Percentiles rank a stretch among this genome's conserved stretches.
Evolutionary conservation across 53 echinoderm and acorn worm species (phyloP).

Genomic region (Paelopatides confundens): DNA sequence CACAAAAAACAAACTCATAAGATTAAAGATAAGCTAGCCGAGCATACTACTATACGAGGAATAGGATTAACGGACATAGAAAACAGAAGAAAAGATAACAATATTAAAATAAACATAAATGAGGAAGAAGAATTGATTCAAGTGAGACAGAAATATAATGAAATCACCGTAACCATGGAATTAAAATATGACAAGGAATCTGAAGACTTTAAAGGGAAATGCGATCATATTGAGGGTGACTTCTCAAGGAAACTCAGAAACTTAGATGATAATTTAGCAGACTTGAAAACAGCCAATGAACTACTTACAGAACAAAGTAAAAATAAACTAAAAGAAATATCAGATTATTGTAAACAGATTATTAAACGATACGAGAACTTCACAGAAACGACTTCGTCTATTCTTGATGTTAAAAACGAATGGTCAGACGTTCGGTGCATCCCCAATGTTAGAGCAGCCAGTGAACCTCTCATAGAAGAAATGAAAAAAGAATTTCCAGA

Average conservation of each 20-base stretch:
- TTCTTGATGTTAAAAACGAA: not conserved
- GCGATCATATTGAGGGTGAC: not conserved
- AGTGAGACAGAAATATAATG: not conserved
- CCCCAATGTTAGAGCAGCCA: conserved; percentile 2
- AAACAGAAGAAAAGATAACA: not conserved
- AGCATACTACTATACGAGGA: not conserved
- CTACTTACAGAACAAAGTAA: not conserved
- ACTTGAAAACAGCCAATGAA: not conserved
- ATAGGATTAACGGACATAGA: not conserved
- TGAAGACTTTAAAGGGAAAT: not conserved
- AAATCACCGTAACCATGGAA: not conserved
- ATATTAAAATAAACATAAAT: not conserved
- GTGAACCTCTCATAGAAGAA: not conserved
- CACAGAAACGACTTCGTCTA: not conserved
- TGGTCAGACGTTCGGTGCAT: not conserved
- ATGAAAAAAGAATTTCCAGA: not conserved
- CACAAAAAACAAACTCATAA: not conserved
- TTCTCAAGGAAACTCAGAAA: not conserved
- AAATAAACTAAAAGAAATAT: not conserved
- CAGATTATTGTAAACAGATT: not conserved
- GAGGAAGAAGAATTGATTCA: not conserved
- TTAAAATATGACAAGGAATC: not conserved
- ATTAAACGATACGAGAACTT: not conserved
- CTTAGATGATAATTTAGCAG: not conserved
- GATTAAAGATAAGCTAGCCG: not conserved